phyloP scores from a whole-genome alignment of 2,888 invertebrate species.

The Tenodera sinensis region DNA sequence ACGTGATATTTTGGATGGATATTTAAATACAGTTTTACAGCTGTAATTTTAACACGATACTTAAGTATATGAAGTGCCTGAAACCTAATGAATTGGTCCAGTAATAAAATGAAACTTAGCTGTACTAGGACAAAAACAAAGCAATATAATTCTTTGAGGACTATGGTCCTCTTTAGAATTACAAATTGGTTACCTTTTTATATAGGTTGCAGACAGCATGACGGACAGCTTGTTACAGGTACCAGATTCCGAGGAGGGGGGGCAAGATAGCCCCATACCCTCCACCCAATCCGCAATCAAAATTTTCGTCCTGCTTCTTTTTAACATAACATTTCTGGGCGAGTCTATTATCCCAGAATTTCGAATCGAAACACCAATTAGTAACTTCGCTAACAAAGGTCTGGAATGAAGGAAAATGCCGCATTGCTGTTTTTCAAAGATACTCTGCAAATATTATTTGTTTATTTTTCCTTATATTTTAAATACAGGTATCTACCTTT shows the following conservation, averaged over 20 bases:
- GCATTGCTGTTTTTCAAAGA: neutral
- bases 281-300: neutral
- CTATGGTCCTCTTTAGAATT: neutral
- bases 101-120: too few relatives aligned
- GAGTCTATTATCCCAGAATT: neutral
- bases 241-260: neutral
- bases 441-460: neutral
- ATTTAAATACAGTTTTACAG: too few relatives aligned
- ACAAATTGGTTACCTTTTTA: neutral
- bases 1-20: too few relatives aligned
- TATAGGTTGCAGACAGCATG: neutral
- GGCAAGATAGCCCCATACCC: neutral
- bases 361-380: neutral
- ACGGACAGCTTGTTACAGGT: neutral
- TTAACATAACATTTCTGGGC: neutral
- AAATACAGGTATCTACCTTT: neutral
- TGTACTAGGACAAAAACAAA: too few relatives aligned
- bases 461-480: neutral
- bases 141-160: too few relatives aligned
- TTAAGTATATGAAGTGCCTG: too few relatives aligned
- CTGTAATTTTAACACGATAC: too few relatives aligned
- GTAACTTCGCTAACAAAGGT: neutral
- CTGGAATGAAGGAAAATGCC: neutral
- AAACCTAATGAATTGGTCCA: too few relatives aligned
- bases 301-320: neutral